Conservation (phyloP, 1,140 invertebrate genomes). For the Acromyrmex charruanus region DNA sequence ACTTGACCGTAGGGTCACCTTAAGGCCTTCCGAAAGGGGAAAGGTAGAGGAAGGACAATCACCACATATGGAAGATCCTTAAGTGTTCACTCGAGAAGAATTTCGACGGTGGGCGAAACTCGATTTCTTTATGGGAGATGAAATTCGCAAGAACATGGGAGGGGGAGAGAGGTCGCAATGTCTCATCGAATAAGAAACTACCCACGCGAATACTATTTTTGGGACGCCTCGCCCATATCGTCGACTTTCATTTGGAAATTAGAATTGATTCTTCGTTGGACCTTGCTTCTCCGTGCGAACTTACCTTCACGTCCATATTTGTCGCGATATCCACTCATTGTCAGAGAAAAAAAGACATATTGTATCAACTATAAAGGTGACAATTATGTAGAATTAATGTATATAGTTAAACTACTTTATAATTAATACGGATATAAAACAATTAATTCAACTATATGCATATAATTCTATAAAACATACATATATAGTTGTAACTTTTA, state of each 20-base stretch:
- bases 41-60: too few species aligned
- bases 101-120: conserved; percentile 27
- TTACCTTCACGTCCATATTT: conserved; percentile 40
- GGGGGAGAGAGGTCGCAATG: conserved; percentile 23
- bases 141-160: conserved; percentile 62
- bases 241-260: conserved; percentile 60
- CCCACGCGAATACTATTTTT: conserved; percentile 62
- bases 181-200: conserved; percentile 22
- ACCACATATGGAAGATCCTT: background rate
- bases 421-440: too few species aligned
- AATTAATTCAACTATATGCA: too few species aligned
- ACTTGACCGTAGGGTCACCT: too few species aligned
- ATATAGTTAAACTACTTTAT: too few species aligned
- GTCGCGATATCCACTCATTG: too few species aligned
- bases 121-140: conserved; percentile 57
- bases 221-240: conserved; percentile 23
- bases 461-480: too few species aligned
- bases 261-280: conserved; percentile 43
- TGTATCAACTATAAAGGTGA: too few species aligned
- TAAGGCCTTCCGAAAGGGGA: too few species aligned
- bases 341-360: too few species aligned
- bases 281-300: background rate
- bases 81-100: background rate
- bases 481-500: too few species aligned
- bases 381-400: too few species aligned